A percentile compares a stretch with the other conserved stretches of the same genome.
Conservation (phyloP, 2,797 vertebrate species). For the Coregonus suidteri region DNA sequence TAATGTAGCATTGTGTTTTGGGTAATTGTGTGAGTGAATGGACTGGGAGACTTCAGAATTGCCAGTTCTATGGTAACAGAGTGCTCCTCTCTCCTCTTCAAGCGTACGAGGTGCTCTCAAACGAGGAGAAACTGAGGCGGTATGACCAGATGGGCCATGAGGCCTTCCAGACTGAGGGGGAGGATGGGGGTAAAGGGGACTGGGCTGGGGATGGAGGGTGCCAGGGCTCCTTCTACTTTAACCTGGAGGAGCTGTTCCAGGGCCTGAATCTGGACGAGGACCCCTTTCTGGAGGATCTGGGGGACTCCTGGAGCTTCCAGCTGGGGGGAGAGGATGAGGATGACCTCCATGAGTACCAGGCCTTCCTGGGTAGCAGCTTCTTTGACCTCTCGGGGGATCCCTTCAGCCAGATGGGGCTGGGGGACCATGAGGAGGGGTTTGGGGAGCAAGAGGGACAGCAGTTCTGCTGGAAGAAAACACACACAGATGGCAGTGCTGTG, state of each 20-base stretch:
- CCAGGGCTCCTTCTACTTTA: slow-evolving; percentile 33
- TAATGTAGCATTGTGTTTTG: neutral
- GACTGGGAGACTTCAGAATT: neutral
- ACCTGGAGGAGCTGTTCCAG: slow-evolving; percentile 51
- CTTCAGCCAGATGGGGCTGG: slow-evolving; percentile 23
- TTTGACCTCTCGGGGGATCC: slow-evolving; percentile 1
- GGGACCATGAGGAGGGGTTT: neutral
- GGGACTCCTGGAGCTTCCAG: slow-evolving; percentile 46
- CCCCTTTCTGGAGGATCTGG: slow-evolving; percentile 28
- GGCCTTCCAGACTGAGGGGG: slow-evolving; percentile 37
- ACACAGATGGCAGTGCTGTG: neutral
- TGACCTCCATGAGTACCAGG: neutral
- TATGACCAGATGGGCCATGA: slow-evolving; percentile 63
- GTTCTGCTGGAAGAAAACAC: slow-evolving; percentile 26
- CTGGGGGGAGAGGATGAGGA: slow-evolving; percentile 33
- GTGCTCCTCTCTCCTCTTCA: neutral
- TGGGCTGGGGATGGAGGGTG: slow-evolving; percentile 5
- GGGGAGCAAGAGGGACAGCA: slow-evolving; percentile 32
- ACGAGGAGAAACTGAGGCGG: slow-evolving; percentile 54
- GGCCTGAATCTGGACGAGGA: slow-evolving; percentile 27
- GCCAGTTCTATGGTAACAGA: neutral
- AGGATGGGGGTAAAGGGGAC: slow-evolving; percentile 1
- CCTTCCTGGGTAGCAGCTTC: slow-evolving; percentile 23
- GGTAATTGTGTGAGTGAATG: neutral
- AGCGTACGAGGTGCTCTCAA: slow-evolving; percentile 69